These are phyloP conservation scores for Episyrphus balteatus DNA, from an alignment of 1,140 invertebrate species.

Conservation along the genomic window DNA sequence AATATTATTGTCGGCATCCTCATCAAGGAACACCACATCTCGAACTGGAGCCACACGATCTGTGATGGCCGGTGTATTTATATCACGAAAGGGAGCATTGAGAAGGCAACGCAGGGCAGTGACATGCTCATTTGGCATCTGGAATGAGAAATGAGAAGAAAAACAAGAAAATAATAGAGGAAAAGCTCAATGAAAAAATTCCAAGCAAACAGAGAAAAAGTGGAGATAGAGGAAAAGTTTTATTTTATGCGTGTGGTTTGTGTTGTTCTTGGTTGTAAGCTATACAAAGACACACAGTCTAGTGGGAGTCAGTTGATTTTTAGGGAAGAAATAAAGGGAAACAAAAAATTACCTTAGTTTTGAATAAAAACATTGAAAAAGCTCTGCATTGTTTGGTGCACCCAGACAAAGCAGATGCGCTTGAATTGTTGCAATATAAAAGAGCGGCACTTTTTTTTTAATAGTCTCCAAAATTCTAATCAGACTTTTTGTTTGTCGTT, in stretches of 20 bases:
- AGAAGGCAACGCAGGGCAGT: conserved; percentile 27
- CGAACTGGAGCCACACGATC: conserved; percentile 27
- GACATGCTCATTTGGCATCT: conserved; percentile 22
- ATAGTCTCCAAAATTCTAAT: no score
- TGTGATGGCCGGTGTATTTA: conserved; percentile 23
- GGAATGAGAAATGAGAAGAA: conserved; percentile 1
- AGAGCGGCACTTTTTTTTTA: no score
- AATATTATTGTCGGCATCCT: conserved; percentile 18
- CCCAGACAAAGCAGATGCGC: no score
- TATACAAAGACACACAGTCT: no score
- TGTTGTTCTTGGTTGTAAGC: background rate
- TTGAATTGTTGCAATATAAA: no score
- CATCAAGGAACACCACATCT: conserved; percentile 30
- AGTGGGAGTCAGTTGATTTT: no score
- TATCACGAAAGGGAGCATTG: conserved; percentile 26
- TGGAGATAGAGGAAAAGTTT: background rate
- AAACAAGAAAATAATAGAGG: background rate
- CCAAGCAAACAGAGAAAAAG: background rate
- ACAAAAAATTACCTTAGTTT: no score
- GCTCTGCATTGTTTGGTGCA: no score
- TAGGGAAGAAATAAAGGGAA: no score
- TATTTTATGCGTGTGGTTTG: background rate
- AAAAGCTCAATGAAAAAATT: background rate
- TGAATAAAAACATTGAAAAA: no score
- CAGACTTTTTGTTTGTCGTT: no score